These are phyloP conservation scores for Lottia gigantea DNA, from an alignment of 2,888 invertebrate species.

Conservation along the genomic window DNA sequence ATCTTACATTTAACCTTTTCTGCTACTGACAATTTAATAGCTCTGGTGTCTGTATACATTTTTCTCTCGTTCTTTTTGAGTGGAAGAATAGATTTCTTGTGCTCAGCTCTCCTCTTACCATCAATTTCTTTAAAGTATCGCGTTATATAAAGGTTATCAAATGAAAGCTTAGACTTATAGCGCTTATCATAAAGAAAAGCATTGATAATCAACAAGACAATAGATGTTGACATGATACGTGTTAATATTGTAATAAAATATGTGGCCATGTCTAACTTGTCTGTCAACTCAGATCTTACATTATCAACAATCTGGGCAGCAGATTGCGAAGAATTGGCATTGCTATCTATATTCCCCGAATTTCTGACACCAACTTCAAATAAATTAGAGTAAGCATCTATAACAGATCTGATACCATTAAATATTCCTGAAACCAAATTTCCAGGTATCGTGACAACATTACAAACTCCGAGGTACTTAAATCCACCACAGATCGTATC, in stretches of 20 bases:
- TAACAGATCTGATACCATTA: not conserved
- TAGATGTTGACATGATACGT: not conserved
- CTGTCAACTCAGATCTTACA: not conserved
- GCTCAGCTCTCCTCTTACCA: not conserved
- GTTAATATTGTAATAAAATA: not conserved
- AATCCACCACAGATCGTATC: not conserved
- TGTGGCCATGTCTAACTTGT: not conserved
- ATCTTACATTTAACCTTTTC: conserved; percentile 6
- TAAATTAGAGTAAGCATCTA: not conserved
- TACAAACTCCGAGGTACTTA: not conserved
- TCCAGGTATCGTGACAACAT: not conserved
- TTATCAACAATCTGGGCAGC: not conserved
- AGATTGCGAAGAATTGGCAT: not conserved
- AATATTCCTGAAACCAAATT: not conserved
- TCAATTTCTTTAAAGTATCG: conserved; percentile 9
- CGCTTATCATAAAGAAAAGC: conserved; percentile 11
- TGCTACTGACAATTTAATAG: not conserved
- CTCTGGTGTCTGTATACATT: conserved; percentile 9
- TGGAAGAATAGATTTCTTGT: conserved; percentile 7
- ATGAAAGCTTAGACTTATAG: conserved; percentile 2
- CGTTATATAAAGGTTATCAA: conserved; percentile 17
- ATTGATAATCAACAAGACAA: conserved; percentile 14
- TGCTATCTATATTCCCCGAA: not conserved
- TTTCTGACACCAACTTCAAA: not conserved
- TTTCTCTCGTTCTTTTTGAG: conserved; percentile 15